Evolutionary conservation across 2,797 vertebrate species (phyloP), one percentile per base, ranked within the genome.

Genomic region (Xyrichtys novacula): DNA sequence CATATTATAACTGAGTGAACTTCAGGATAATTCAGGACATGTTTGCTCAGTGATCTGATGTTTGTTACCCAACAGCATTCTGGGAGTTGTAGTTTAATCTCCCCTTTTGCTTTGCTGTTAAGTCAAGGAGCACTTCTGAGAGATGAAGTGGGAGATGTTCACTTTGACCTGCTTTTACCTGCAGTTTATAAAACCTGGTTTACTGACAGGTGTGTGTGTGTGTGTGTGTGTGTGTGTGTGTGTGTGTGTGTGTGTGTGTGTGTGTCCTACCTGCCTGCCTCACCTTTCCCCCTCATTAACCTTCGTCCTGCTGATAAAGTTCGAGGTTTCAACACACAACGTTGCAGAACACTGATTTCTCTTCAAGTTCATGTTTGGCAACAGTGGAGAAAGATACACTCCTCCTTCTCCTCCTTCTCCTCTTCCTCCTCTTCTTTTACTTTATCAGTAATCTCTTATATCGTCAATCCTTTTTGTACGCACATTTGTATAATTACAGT

Each of bases 211-310:
- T 40, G 46, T 40, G 34, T 23, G 39, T 40, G 46, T 48, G 39
- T 46, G 32, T 31, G 31, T 56, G 63, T 46, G 40, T 38, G 63
- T 47, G 43, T 44, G 50, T 26, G 29, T 46, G 29, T 52, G 26
- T 44, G 61, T 64, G 48, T 52, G 38, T 28, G 29, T 31, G 46
- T 12, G 32, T 50, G n/a, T 58, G 22, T 19, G 17, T 28, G 57
- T 28, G 29, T 44, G 34, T 29, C 29, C 32, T 46, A 42, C 55
- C 38, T 70, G 16, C 29, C 47, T 17, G 47, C 52, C 50, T 78
- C 23, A 83, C 75, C 80, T 83, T 54, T 74, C 44, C 62, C 65
- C 76, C 85, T 85, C 81, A 75, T 87, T 87, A 85, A 89, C 85
- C 87, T 89, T 89, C 48, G 81, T 76, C 77, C 84, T 39, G 59